Base-by-base conservation (phyloP, 1,140 invertebrate species). In the Zophobas morio region DNA sequence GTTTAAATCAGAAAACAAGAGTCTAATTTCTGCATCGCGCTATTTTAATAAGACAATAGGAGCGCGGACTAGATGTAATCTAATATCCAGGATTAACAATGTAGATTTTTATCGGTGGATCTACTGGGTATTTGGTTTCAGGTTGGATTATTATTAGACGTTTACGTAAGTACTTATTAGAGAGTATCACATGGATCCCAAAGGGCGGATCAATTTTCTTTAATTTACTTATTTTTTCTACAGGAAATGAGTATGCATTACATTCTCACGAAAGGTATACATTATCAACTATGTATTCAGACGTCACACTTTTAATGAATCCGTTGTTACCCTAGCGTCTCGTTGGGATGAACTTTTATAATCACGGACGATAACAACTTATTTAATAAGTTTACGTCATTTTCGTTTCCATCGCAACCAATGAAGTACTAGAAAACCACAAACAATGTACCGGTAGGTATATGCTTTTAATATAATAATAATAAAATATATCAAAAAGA, bases 61-160 rank as follows among this genome's bases (percentile, higher is more conserved):
- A 39, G 60, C 37, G 37, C 33, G 60, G n/a, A 66, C 33, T 66
- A 42, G 60, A 66, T 66, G 60, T 39, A 66, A 66, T 66, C 60
- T 66, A 66, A 66, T 66, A 66, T 39, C 60, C 60, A 40, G 60
- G 20, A 66, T 39, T 66, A 66, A 66, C 60, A 66, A 66, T 66
- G 32, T 66, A 66, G 60, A 66, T 66, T 66, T 66, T 66, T 66
- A 66, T 66, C 60, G 2, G n/a, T 2, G 37, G 20, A 66, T 66
- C 60, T 39, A 66, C 40, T 33, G 60, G 60, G 60, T 66, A 66
- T 66, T 42, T 42, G 39, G 60, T 42, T 66, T 66, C 60, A 39
- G 60, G 33, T 66, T 66, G 60, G 60, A 39, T 32, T 66, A 39
- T 39, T 66, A 66, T 66, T 66, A 66, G 20, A n/a, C 33, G 40